These are phyloP conservation scores for Lithophane socia DNA, from an alignment of 2,888 invertebrate species.

Conservation along the genomic window DNA sequence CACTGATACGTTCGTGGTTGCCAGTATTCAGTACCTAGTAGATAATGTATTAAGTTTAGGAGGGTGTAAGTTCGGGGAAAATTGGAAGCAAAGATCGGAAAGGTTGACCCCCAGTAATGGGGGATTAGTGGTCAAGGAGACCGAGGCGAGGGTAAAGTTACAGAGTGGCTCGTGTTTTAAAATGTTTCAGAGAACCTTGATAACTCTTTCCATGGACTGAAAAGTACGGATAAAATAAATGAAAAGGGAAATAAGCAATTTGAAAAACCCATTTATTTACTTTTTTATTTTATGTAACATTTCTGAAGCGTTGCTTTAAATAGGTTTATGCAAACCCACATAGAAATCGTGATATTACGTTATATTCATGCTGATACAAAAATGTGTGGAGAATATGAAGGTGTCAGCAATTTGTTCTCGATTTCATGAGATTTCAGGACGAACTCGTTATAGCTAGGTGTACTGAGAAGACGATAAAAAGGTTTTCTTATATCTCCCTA, in stretches of 20 bases:
- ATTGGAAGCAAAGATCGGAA: conserved; percentile 56
- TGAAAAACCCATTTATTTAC: conserved; percentile 22
- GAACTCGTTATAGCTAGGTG: conserved; percentile 35
- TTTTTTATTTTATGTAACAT: conserved; percentile 13
- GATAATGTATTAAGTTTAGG: conserved; percentile 54
- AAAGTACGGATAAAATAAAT: conserved; percentile 27
- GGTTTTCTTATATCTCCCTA: conserved; percentile 15
- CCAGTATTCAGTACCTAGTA: conserved; percentile 21
- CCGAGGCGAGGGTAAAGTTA: conserved; percentile 38
- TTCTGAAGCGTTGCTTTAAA: conserved; percentile 6
- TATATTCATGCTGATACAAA: conserved; percentile 43
- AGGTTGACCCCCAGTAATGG: conserved; percentile 57
- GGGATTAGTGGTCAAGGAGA: conserved; percentile 54
- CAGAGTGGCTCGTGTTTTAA: conserved; percentile 37
- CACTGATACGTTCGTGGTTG: conserved; percentile 36
- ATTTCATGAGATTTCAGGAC: conserved; percentile 49
- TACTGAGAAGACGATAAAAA: conserved; percentile 33
- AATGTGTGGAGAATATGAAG: conserved; percentile 26
- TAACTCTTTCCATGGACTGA: conserved; percentile 20
- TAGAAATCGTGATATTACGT: conserved; percentile 15
- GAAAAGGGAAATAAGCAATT: conserved; percentile 36
- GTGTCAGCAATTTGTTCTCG: conserved; percentile 51
- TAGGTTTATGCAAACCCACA: conserved; percentile 13
- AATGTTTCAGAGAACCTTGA: conserved; percentile 24
- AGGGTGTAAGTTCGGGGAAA: conserved; percentile 39